These are phyloP conservation scores for Argya squamiceps DNA, from an alignment of 2,797 vertebrate genomes.

Conservation along the genomic window DNA sequence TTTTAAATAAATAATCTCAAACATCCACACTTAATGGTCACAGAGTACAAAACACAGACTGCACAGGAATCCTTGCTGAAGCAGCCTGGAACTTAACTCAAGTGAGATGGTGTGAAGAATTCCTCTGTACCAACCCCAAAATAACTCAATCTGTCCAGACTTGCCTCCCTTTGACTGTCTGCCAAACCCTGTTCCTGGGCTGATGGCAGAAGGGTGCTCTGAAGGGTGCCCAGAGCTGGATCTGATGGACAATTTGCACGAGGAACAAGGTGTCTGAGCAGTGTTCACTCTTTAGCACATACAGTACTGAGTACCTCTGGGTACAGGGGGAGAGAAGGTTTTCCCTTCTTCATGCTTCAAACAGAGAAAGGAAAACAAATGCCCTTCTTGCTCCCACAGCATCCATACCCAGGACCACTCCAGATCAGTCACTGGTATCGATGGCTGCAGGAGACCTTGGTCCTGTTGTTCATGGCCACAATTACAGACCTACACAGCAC, in stretches of 20 bases:
- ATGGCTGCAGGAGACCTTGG: background rate
- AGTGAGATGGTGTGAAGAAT: background rate
- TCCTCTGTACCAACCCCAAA: background rate
- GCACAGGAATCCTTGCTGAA: background rate
- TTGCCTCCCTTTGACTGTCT: background rate
- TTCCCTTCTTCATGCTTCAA: background rate
- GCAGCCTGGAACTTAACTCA: background rate
- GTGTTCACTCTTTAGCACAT: background rate
- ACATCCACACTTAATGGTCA: background rate
- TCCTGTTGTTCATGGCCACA: background rate
- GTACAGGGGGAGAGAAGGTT: background rate
- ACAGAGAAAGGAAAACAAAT: background rate
- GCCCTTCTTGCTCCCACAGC: background rate
- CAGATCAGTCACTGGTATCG: background rate
- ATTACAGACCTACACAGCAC: background rate
- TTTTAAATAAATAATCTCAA: slow-evolving; percentile 56
- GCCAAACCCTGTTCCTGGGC: background rate
- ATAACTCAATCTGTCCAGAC: background rate
- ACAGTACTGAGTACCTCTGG: background rate
- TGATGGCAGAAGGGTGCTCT: background rate
- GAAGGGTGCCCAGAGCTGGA: background rate
- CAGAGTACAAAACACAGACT: background rate
- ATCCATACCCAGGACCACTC: background rate
- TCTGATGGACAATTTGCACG: background rate
- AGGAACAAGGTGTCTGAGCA: background rate